Percentiles rank a stretch among this genome's conserved stretches.
These are phyloP conservation scores for Augochlorella aurata DNA, from an alignment of 2,888 invertebrate species.

Conservation along the genomic window DNA sequence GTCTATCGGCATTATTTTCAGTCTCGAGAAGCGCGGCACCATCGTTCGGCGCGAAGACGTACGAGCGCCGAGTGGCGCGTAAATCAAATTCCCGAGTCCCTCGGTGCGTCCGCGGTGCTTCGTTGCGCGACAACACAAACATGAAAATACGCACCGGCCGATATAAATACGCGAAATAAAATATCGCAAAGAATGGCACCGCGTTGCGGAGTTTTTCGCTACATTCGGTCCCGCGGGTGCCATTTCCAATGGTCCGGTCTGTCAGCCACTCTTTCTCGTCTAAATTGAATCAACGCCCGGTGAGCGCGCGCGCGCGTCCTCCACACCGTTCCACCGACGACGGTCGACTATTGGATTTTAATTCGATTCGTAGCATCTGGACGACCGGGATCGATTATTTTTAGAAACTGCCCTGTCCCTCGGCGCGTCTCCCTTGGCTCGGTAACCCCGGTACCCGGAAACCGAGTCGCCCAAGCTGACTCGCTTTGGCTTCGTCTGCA, in stretches of 20 bases:
- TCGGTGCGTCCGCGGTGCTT: slow-evolving; percentile 54
- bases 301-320: background rate
- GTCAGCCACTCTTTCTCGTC: slow-evolving; percentile 46
- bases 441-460: background rate
- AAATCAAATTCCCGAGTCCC: slow-evolving; percentile 81
- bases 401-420: background rate
- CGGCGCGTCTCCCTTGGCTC: background rate
- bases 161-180: slow-evolving; percentile 75
- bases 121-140: slow-evolving; percentile 43
- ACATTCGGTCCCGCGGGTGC: slow-evolving; percentile 71
- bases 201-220: slow-evolving; percentile 41
- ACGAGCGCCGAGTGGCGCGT: slow-evolving; percentile 79
- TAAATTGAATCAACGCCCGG: slow-evolving; percentile 75
- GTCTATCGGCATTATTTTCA: slow-evolving; percentile 24
- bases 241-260: slow-evolving; percentile 71
- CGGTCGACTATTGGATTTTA: slow-evolving; percentile 64
- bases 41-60: slow-evolving; percentile 64
- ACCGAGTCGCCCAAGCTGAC: background rate
- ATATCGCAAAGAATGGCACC: slow-evolving; percentile 72
- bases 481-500: background rate
- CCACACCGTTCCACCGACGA: slow-evolving; percentile 13
- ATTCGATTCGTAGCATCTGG: slow-evolving; percentile 47
- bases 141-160: slow-evolving; percentile 55
- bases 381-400: background rate
- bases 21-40: slow-evolving; percentile 1